phyloP scores from a whole-genome alignment of 1,140 invertebrate species.

The Drosophila pseudoobscura region DNA sequence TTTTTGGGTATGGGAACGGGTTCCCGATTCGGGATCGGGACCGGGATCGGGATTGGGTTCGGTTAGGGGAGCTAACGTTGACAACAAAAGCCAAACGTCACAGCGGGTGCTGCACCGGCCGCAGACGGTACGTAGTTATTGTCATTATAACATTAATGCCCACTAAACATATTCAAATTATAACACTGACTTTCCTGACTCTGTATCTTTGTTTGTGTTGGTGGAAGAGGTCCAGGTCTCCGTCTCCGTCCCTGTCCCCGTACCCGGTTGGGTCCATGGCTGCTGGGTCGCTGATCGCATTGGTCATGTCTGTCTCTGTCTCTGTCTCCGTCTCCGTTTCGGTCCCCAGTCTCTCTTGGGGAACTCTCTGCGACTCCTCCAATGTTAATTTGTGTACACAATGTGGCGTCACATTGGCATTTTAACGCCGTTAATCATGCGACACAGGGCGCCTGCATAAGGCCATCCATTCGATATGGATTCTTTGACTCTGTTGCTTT shows the following conservation, averaged over 20 bases:
- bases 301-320: slow-evolving; percentile 46
- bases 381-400: slow-evolving; percentile 83
- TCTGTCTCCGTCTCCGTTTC: background rate
- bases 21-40: slow-evolving; percentile 35
- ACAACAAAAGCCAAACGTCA: slow-evolving; percentile 79
- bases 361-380: slow-evolving; percentile 42
- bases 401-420: slow-evolving; percentile 83
- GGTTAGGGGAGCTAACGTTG: slow-evolving; percentile 61
- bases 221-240: slow-evolving; percentile 1
- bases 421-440: slow-evolving; percentile 83
- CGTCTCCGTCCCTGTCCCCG: too few relatives aligned
- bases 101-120: slow-evolving; percentile 71
- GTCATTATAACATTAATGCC: slow-evolving; percentile 82
- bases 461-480: slow-evolving; percentile 62
- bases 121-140: slow-evolving; percentile 76
- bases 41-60: slow-evolving; percentile 4
- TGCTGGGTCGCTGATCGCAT: slow-evolving; percentile 46
- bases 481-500: slow-evolving; percentile 37
- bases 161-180: slow-evolving; percentile 82
- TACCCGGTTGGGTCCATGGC: slow-evolving; percentile 1
- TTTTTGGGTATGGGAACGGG: slow-evolving; percentile 30
- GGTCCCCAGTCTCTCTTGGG: background rate
- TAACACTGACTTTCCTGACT: slow-evolving; percentile 55
- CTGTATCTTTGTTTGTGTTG: background rate
- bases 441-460: slow-evolving; percentile 80